Conservation (phyloP, 92 coral and sea anemone species). For the Paragorgia papillata region DNA sequence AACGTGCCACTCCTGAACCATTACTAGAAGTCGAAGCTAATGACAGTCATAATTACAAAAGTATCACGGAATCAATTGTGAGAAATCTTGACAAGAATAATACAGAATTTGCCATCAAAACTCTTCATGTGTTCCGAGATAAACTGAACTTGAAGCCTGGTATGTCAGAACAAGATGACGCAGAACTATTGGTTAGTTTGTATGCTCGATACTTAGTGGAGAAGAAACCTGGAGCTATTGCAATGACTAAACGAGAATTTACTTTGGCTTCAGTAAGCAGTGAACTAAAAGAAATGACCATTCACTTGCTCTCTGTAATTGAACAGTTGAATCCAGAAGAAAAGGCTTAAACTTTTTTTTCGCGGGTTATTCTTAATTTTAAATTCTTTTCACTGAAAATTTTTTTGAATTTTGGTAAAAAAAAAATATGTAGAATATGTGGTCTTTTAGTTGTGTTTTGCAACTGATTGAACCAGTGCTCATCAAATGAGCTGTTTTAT, state of each 20-base stretch:
- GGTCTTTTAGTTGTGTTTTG: too few relatives aligned
- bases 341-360: neutral
- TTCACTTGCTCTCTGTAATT: slow-evolving; percentile 45
- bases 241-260: slow-evolving; percentile 79
- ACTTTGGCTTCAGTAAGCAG: slow-evolving; percentile 76
- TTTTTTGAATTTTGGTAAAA: too few relatives aligned
- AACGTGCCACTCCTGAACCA: slow-evolving; percentile 7
- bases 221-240: slow-evolving; percentile 74
- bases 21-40: neutral
- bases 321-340: slow-evolving; percentile 35
- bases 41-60: slow-evolving; percentile 25
- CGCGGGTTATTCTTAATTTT: neutral
- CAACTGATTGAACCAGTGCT: too few relatives aligned
- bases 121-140: slow-evolving; percentile 72
- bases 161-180: slow-evolving; percentile 79
- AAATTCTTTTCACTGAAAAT: too few relatives aligned
- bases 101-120: slow-evolving; percentile 73
- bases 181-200: slow-evolving; percentile 68
- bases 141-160: slow-evolving; percentile 69
- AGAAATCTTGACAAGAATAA: slow-evolving; percentile 68
- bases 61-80: slow-evolving; percentile 46
- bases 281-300: slow-evolving; percentile 84
- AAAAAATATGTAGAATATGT: too few relatives aligned
- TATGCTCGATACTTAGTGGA: slow-evolving; percentile 81
- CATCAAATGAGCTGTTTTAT: too few relatives aligned